Base-by-base conservation (phyloP, 2,888 invertebrate genomes). In the Orthonychiurus folsomi region DNA sequence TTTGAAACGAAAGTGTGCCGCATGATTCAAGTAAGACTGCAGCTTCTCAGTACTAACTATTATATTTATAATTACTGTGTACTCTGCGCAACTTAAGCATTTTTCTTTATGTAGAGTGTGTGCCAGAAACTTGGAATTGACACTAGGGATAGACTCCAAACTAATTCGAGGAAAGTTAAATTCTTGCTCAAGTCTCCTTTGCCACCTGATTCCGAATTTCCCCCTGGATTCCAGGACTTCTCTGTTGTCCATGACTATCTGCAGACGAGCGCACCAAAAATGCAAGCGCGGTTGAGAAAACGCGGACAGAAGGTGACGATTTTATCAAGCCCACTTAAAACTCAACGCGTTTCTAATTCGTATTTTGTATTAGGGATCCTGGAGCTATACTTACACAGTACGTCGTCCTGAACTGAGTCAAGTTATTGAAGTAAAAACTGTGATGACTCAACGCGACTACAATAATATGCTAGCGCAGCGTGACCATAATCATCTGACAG, bases 211-310 rank as follows among this genome's bases (percentile, higher is more conserved):
- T 61, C 65, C 1, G 71, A 70, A 3, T 80, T 80, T 69, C 79
- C 79, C 3, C 73, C 75, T 21, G 72, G 70, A 48, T 95, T 89
- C 80, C 94, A 97, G 81, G 96, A 97, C 80, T 99, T 99, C 80
- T 91, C 92, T 75, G 96, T 99, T 70, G 89, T 92, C 18, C 97
- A 99, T 80, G 92, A 95, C 78, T 99, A 99, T 79, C 81, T 97
- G 74, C 90, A 93, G 75, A 90, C 92, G 70, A 89, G 87, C 75
- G 85, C 88, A 67, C 88, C 90, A 37, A 91, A 89, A 76, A 86
- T 88, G 76, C 95, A 95, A 78, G 92, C 92, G 54, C 82, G 95
- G 71, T 81, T 96, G 61, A 83, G 96, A 70, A 94, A 94, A 78
- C 85, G 96, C 50, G 96, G 96, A 1, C 93, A 94, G 80, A 71